Percentiles rank a stretch among this genome's conserved stretches.
Conservation (phyloP, 2,113 vertebrate species). For the Gopherus evgoodei region DNA sequence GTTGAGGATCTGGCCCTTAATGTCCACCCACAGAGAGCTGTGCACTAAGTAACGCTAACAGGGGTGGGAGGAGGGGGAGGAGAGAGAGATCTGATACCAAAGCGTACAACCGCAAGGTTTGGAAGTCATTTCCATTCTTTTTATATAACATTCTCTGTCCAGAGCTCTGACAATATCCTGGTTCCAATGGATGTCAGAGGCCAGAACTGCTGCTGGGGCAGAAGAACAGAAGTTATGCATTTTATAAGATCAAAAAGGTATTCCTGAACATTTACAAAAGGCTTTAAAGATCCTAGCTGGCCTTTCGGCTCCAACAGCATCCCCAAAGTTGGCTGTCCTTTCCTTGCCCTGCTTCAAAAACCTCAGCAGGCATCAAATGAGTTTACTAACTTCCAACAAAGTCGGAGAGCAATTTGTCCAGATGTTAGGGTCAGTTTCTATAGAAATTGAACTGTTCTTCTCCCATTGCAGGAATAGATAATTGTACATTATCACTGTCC, state of each 20-base stretch:
- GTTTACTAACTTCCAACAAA: not conserved
- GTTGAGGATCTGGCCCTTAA: not conserved
- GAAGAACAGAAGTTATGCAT: not conserved
- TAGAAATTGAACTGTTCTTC: not conserved
- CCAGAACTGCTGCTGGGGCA: not conserved
- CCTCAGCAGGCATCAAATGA: not conserved
- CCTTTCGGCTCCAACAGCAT: not conserved
- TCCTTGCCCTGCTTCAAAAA: not conserved
- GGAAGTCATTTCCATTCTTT: not conserved
- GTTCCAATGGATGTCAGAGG: not conserved
- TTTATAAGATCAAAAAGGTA: not conserved
- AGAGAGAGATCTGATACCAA: not conserved
- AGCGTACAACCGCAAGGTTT: not conserved
- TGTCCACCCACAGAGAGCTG: too few species aligned
- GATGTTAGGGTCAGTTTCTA: not conserved
- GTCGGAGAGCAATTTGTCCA: not conserved
- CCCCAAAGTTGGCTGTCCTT: not conserved
- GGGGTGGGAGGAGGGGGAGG: too few species aligned
- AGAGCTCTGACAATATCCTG: not conserved
- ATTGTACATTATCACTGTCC: not conserved
- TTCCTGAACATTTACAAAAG: not conserved
- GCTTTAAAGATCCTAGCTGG: not conserved
- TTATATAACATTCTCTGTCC: not conserved
- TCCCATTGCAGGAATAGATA: not conserved
- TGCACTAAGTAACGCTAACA: not conserved